A percentile compares a stretch with the other conserved stretches of the same genome.
Evolutionary conservation across 2,113 vertebrate species (phyloP).

Genomic region (Lanius ludovicianus): DNA sequence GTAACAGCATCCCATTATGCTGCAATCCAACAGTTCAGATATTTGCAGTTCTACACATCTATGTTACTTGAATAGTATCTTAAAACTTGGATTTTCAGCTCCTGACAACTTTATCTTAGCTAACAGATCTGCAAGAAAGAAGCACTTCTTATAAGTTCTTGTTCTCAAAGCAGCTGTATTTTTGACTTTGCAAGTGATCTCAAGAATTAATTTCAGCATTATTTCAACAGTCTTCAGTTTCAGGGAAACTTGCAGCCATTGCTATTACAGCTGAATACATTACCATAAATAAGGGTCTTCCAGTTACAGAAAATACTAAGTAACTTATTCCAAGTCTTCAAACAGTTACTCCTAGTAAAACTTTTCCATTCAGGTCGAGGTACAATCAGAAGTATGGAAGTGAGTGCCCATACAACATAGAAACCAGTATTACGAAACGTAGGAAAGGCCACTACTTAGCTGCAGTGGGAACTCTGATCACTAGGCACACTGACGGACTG

Average conservation of each 20-base stretch:
- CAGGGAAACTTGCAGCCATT: not conserved
- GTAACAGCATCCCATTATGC: not conserved
- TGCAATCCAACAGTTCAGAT: not conserved
- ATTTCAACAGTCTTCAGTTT: not conserved
- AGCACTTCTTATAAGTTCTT: not conserved
- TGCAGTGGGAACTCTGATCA: not conserved
- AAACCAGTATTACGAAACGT: not conserved
- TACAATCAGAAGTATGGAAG: not conserved
- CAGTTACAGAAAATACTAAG: not conserved
- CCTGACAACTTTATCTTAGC: not conserved
- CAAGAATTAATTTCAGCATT: not conserved
- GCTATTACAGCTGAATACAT: not conserved
- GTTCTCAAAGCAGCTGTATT: not conserved
- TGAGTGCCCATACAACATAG: not conserved
- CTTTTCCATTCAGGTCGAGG: not conserved
- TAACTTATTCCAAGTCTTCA: not conserved
- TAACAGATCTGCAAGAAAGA: not conserved
- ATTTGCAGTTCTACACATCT: not conserved
- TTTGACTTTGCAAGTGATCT: not conserved
- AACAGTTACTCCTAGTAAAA: not conserved
- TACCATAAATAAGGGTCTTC: not conserved
- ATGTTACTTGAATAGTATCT: not conserved
- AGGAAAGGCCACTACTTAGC: not conserved
- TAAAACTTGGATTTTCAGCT: not conserved
- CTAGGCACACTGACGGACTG: not conserved